A percentile compares a stretch with the other conserved stretches of the same genome.
Evolutionary conservation across 2,113 vertebrate genomes (phyloP).

Genomic region (Circaetus gallicus): DNA sequence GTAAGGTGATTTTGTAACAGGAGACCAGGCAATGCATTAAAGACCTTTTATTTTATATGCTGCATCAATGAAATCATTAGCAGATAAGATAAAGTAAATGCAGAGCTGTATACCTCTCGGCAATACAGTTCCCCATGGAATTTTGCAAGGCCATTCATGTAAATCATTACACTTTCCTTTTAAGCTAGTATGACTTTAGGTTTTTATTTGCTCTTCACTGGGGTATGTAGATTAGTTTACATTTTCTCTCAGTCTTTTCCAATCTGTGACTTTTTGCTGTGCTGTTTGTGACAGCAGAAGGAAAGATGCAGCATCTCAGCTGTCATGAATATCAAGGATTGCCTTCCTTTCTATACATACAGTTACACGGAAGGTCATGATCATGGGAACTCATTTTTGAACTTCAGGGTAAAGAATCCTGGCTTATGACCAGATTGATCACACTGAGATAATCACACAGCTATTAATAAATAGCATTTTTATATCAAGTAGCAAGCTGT

Average conservation of each 20-base stretch:
- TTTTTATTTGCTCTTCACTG: not conserved
- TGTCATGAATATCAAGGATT: not conserved
- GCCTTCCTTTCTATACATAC: not conserved
- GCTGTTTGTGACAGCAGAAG: too few species aligned
- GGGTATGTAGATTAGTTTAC: not conserved
- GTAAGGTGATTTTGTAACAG: slow-evolving; percentile 1
- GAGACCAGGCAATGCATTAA: slow-evolving; percentile 4
- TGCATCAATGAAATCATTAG: not conserved
- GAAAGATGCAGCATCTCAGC: not conserved
- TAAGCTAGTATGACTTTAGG: not conserved
- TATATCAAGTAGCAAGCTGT: not conserved
- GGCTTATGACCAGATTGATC: not conserved
- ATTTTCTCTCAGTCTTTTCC: not conserved
- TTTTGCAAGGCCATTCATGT: not conserved
- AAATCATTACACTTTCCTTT: not conserved
- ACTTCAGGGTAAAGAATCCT: not conserved
- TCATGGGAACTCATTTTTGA: not conserved
- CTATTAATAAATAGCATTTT: not conserved
- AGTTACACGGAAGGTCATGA: accelerated
- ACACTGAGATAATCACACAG: not conserved
- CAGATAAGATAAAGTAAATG: slow-evolving; percentile 16
- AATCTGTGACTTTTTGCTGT: not conserved
- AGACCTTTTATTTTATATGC: not conserved
- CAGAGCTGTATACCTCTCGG: not conserved
- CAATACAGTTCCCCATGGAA: not conserved